A percentile compares a stretch with the other conserved stretches of the same genome.
Conservation (phyloP, 1,140 invertebrate species). For the Sweltsa coloradensis region DNA sequence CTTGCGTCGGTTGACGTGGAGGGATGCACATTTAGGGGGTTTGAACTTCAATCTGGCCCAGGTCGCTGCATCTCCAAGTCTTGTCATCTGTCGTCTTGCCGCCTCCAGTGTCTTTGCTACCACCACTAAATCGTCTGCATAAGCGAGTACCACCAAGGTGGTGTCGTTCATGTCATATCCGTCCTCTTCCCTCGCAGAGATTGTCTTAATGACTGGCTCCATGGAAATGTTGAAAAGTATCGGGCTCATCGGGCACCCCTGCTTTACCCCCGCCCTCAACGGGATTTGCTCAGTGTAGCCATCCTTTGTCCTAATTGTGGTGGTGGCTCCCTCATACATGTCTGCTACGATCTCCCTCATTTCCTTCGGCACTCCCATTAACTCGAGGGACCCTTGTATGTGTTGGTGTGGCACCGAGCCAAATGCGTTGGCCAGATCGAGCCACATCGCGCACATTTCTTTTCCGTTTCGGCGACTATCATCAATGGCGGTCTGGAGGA, state of each 20-base stretch:
- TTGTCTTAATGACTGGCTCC: conserved; percentile 20
- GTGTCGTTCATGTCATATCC: conserved; percentile 16
- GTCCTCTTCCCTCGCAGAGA: not conserved
- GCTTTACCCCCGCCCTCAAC: conserved; percentile 24
- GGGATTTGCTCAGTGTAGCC: conserved; percentile 21
- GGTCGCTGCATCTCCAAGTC: too few species aligned
- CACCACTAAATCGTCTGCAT: conserved; percentile 23
- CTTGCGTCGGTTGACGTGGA: conserved; percentile 15
- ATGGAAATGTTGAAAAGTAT: conserved; percentile 30
- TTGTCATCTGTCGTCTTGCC: too few species aligned
- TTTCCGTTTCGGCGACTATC: too few species aligned
- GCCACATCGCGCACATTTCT: too few species aligned
- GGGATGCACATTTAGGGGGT: conserved; percentile 18
- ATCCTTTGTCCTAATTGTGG: conserved; percentile 7
- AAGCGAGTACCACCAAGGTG: conserved; percentile 21
- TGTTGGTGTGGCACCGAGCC: conserved; percentile 23
- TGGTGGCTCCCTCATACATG: conserved; percentile 14
- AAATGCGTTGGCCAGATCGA: conserved; percentile 25
- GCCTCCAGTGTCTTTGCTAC: conserved; percentile 7
- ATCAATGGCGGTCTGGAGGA: conserved; percentile 19
- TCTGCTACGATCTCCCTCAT: conserved; percentile 15
- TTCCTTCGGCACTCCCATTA: conserved; percentile 6
- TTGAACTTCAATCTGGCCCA: conserved; percentile 20
- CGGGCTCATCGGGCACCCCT: conserved; percentile 29
- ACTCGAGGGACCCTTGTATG: conserved; percentile 2